Evolutionary conservation across 2,888 invertebrate genomes (phyloP).

Genomic region (Caradrina clavipalpis): DNA sequence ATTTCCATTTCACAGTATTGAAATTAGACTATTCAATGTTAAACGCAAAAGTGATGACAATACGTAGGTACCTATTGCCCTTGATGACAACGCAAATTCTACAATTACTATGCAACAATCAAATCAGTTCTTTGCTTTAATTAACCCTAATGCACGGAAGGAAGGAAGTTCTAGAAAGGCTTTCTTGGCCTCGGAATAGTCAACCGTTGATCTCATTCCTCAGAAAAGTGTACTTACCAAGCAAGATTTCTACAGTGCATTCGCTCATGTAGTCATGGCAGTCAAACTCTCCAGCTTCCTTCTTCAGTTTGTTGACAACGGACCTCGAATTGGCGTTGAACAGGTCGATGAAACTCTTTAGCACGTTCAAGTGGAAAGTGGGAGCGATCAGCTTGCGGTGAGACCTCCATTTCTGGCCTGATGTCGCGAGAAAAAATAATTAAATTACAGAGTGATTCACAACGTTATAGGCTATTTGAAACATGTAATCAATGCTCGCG

Average conservation of each 20-base stretch:
- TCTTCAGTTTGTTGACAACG: conserved; percentile 93
- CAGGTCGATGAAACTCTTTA: conserved; percentile 96
- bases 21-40: conserved; percentile 36
- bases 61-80: not conserved
- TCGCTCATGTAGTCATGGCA: conserved; percentile 96
- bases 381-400: conserved; percentile 97
- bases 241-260: conserved; percentile 95
- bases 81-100: conserved; percentile 31
- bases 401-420: conserved; percentile 96
- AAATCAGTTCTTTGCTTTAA: not conserved
- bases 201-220: not conserved
- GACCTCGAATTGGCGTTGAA: conserved; percentile 96
- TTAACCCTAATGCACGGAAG: too few species aligned
- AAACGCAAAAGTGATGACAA: not conserved
- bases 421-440: conserved; percentile 16
- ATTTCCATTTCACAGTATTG: conserved; percentile 41
- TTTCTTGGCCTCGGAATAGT: not conserved
- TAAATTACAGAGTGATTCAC: conserved; percentile 12
- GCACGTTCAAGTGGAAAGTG: conserved; percentile 96
- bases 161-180: not conserved
- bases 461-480: conserved; percentile 10
- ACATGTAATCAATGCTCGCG: conserved; percentile 9
- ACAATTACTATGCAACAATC: conserved; percentile 2
- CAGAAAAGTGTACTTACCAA: conserved; percentile 90
- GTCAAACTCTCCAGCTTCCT: conserved; percentile 93